Conservation (phyloP, 2,888 invertebrate species). For the Poecilobothrus nobilitatus region DNA sequence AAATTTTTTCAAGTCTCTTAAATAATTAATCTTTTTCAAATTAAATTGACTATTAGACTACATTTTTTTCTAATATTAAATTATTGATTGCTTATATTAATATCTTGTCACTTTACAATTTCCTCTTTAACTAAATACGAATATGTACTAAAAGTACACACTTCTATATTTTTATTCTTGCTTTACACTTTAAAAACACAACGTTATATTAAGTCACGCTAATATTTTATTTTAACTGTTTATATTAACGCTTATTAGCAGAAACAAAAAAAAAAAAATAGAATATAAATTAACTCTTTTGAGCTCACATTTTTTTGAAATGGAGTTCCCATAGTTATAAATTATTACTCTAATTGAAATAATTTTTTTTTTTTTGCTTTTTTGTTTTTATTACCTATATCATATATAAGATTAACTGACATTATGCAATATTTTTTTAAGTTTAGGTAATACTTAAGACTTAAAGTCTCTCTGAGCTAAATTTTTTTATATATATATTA, state of each 20-base stretch:
- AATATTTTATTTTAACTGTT: not conserved
- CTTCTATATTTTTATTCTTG: not conserved
- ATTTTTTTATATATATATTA: no score
- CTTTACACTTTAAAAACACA: not conserved
- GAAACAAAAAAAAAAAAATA: not conserved
- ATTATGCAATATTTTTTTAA: not conserved
- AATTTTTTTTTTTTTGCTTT: not conserved
- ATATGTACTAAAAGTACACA: no score
- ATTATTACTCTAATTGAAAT: not conserved
- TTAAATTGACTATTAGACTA: no score
- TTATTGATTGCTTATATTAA: no score
- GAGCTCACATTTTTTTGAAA: not conserved
- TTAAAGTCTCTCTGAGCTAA: no score
- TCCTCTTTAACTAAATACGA: no score
- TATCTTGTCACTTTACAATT: no score
- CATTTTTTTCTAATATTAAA: no score
- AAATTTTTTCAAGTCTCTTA: no score
- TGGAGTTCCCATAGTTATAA: not conserved
- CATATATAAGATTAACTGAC: not conserved
- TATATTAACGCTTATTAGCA: not conserved
- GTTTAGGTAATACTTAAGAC: not conserved
- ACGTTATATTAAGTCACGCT: not conserved
- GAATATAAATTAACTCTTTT: not conserved
- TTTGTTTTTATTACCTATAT: not conserved
- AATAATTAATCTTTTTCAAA: no score